Percentiles rank a stretch among this genome's conserved stretches.
Evolutionary conservation across 1,140 invertebrate species (phyloP).

Genomic region (Drosophila trapezifrons): DNA sequence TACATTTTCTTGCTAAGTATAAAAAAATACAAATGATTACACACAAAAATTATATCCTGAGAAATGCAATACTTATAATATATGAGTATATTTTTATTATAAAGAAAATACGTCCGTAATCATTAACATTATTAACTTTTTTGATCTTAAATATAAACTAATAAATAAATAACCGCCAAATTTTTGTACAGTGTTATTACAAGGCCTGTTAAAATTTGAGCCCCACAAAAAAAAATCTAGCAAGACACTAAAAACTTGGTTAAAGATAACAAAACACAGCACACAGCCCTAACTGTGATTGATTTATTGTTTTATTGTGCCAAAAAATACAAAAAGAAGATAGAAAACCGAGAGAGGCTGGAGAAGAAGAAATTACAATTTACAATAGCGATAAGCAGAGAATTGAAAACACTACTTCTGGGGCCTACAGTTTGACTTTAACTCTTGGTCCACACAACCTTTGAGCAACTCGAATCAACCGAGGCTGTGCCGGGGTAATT

Average conservation of each 20-base stretch:
- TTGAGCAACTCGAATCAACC: constrained; percentile 10
- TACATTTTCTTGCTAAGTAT: too few relatives aligned
- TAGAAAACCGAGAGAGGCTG: constrained; percentile 23
- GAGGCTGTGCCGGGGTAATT: constrained; percentile 51
- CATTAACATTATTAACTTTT: too few relatives aligned
- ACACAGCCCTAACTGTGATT: constrained; percentile 64
- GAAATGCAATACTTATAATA: too few relatives aligned
- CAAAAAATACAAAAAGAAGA: constrained; percentile 45
- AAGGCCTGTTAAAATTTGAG: constrained; percentile 23
- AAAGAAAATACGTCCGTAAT: too few relatives aligned
- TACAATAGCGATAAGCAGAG: constrained; percentile 66
- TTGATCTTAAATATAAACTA: too few relatives aligned
- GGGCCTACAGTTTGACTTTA: constrained; percentile 17
- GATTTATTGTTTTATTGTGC: constrained; percentile 80
- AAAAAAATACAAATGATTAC: too few relatives aligned
- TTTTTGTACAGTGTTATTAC: constrained; percentile 17
- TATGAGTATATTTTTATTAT: too few relatives aligned
- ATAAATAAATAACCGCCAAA: not conserved
- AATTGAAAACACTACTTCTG: constrained; percentile 33
- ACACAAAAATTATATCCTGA: too few relatives aligned
- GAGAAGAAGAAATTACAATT: constrained; percentile 39
- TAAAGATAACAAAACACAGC: constrained; percentile 61
- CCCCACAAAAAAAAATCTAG: constrained; percentile 54
- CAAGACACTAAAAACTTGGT: constrained; percentile 73
- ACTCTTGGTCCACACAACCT: constrained; percentile 7